A percentile compares a stretch with the other conserved stretches of the same genome.
phyloP scores from a whole-genome alignment of 2,797 vertebrate species.

The Graptemys geographica region DNA sequence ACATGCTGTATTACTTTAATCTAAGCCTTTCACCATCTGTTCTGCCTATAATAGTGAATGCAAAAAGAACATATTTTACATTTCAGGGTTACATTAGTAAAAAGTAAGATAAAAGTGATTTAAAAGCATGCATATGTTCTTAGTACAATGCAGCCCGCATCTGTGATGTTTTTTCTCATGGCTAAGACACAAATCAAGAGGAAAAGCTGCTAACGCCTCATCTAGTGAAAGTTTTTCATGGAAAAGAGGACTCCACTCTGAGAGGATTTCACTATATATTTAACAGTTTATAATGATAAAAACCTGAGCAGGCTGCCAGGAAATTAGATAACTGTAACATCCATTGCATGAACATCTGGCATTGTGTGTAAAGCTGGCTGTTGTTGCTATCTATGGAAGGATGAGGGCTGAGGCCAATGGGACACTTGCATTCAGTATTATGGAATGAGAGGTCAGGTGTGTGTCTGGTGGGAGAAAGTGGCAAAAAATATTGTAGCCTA shows the following conservation, averaged over 20 bases:
- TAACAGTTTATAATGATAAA: slow-evolving; percentile 76
- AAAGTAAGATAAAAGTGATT: slow-evolving; percentile 89
- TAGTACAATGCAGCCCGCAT: slow-evolving; percentile 76
- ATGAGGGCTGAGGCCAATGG: slow-evolving; percentile 4
- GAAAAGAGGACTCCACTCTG: slow-evolving; percentile 66
- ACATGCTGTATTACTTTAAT: slow-evolving; percentile 84
- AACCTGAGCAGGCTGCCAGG: slow-evolving; percentile 66
- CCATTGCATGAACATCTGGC: slow-evolving; percentile 72
- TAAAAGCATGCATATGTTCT: slow-evolving; percentile 86
- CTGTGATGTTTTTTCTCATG: slow-evolving; percentile 80
- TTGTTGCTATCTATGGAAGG: slow-evolving; percentile 32
- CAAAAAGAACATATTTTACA: slow-evolving; percentile 83
- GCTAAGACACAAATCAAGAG: slow-evolving; percentile 82
- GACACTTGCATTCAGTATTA: slow-evolving; percentile 42
- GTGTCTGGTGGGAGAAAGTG: not conserved
- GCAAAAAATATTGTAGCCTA: not conserved
- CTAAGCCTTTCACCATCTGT: slow-evolving; percentile 85
- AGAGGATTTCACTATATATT: slow-evolving; percentile 70
- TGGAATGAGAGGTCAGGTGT: slow-evolving; percentile 6
- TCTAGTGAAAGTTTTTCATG: slow-evolving; percentile 78
- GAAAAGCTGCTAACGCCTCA: slow-evolving; percentile 75
- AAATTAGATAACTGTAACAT: slow-evolving; percentile 58
- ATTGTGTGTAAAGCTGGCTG: slow-evolving; percentile 16
- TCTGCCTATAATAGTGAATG: slow-evolving; percentile 81
- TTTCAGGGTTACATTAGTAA: slow-evolving; percentile 87